phyloP scores from a whole-genome alignment of 2,113 vertebrate species.

The Leucopsar rothschildi region DNA sequence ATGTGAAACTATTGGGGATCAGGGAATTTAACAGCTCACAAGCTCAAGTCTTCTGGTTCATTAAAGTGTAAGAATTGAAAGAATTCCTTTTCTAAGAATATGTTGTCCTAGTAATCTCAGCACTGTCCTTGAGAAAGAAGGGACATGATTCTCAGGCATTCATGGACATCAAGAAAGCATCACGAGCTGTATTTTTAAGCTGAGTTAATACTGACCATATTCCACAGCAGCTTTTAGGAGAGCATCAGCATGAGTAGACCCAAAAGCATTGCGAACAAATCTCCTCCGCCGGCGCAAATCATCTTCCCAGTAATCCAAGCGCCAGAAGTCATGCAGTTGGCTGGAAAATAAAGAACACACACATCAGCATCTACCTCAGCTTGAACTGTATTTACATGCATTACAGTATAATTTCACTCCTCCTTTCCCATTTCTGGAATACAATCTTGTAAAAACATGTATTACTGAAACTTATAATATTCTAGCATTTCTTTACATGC shows the following conservation, averaged over 20 bases:
- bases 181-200: not conserved
- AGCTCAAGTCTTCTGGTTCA: not conserved
- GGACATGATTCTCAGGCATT: not conserved
- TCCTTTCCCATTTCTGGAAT: slow-evolving; percentile 18
- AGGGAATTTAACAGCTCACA: not conserved
- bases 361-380: slow-evolving; percentile 39
- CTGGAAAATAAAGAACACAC: slow-evolving; percentile 67
- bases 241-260: slow-evolving; percentile 90
- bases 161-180: not conserved
- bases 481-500: not conserved
- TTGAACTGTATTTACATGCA: slow-evolving; percentile 8
- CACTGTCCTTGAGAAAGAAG: not conserved
- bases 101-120: not conserved
- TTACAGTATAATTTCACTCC: not conserved
- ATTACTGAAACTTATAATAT: slow-evolving; percentile 27
- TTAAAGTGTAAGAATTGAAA: not conserved
- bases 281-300: slow-evolving; percentile 91
- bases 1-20: not conserved
- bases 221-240: slow-evolving; percentile 86
- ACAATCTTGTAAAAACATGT: slow-evolving; percentile 2
- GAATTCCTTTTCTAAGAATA: not conserved
- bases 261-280: slow-evolving; percentile 94
- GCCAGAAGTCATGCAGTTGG: slow-evolving; percentile 95
- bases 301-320: slow-evolving; percentile 98
- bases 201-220: slow-evolving; percentile 83